These are phyloP conservation scores for Eclectus roratus DNA, from an alignment of 2,113 vertebrate species.

Conservation along the genomic window DNA sequence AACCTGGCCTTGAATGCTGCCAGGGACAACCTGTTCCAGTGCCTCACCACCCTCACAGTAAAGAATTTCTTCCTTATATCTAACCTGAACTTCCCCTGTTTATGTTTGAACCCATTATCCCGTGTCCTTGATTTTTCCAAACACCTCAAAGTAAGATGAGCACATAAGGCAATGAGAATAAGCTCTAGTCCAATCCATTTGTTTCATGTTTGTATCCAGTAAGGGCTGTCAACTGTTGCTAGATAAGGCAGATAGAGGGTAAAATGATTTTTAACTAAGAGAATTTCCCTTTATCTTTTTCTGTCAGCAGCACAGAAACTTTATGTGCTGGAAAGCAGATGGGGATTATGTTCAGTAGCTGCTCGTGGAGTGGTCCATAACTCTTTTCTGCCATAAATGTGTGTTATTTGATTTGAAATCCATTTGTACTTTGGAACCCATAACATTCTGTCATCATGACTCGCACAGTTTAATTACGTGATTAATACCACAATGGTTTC, in stretches of 20 bases:
- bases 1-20: background rate
- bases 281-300: background rate
- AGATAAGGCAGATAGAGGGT: background rate
- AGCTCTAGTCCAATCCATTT: background rate
- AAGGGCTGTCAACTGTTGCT: background rate
- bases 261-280: background rate
- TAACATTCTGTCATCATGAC: background rate
- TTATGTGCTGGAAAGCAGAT: background rate
- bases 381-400: background rate
- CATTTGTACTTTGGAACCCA: background rate
- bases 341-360: background rate
- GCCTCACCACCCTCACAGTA: background rate
- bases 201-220: background rate
- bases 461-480: background rate
- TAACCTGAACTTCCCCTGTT: background rate
- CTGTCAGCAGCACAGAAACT: background rate
- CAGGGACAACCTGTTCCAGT: background rate
- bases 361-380: background rate
- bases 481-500: background rate
- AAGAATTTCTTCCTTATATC: background rate
- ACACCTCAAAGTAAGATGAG: background rate
- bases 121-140: background rate
- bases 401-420: background rate
- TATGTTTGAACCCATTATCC: background rate
- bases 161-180: background rate